Evolutionary conservation across 2,888 invertebrate species (phyloP), one percentile per base, ranked within the genome.

Genomic region (Parnassius mnemosyne): DNA sequence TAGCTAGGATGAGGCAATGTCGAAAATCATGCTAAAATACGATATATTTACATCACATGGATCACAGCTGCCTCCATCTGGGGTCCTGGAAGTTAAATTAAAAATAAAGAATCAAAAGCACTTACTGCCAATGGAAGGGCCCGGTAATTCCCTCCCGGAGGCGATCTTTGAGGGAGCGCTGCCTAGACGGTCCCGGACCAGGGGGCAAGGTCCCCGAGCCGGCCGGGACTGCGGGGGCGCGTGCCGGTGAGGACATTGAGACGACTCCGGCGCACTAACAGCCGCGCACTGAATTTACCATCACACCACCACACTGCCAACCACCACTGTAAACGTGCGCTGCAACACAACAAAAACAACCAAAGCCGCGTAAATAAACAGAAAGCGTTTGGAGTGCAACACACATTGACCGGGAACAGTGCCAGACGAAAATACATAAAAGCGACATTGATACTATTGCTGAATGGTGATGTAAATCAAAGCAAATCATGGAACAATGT

Each of bases 121-220:
- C 95, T 96, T 92, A 96, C 96, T 95, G 95, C 95, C 95, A 96
- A 77, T 94, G 93, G 82, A 96, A 95, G 76, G 95, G 95, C 84
- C 95, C 95, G 57, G 95, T 94, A 79, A 96, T 95, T 77, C 96
- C 96, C 69, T 96, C 96, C 81, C 95, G 93, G 59, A 96, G 94
- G 62, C 96, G 93, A 83, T 96, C 96, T 84, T 95, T 95, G 74
- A 96, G 92, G 59, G 96, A 96, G 67, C 96, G 93, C 78, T 96
- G 96, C 63, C 96, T 92, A 65, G 95, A 93, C 63, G 95, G 95
- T 12, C 88, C 92, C 10, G 90, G 89, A 43, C 89, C 90, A 20
- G 89, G 85, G 61, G 91, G 90, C 72, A 91, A 78, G 78, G 81
- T 77, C 74, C 85, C 91, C 70, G 89, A 88, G 69, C 92, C 91